Base-by-base conservation (phyloP, 2,113 vertebrate species). In the Microtus ochrogaster region DNA sequence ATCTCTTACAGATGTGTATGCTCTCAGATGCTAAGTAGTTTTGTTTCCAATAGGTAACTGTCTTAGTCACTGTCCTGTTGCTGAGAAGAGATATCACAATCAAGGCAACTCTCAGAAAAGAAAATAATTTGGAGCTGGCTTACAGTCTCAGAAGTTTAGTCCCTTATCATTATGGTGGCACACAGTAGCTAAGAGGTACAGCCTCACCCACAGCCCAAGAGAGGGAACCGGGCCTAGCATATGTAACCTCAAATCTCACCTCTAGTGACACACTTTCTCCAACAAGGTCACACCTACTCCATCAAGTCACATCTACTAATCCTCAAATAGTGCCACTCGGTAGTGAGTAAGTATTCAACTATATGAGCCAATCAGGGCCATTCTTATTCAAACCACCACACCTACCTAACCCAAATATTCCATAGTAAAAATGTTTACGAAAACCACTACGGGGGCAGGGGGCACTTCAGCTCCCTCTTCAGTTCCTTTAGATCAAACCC, bases 391-490 rank as follows among this genome's bases (percentile, higher is more conserved):
- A 63, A 39, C 21, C 21, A 82, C 79, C 36, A 26, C 55, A 22
- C 44, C 41, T n/a, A 93, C 12, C 52, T 81, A 52, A 79, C 10
- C 72, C 78, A 84, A 76, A 72, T 16, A 72, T n/a, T 90, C 21
- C 28, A 90, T 17, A 63, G 39, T 66, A 93, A 95, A 95, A 90
- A 68, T 91, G 12, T 82, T 83, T 76, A 83, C 89, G 79, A 94
- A 95, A 96, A 86, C 66, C 17, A 39, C 28, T 13, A 91, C 68
- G 74, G 11, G 30, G 66, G 39, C 24, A 7, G 14, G 8, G 19
- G n/a, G n/a, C 8, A 39, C 24, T 10, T 28, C 14, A 63, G 19
- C 7, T 84, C 24, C 58, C n/a, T 30, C 26, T 84, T 84, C 30
- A 41, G 26, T 44, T 41, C 73, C 73, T 44, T 44, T 39, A 6